Conservation (phyloP, 1,140 invertebrate genomes). For the Parapsyche elsis region DNA sequence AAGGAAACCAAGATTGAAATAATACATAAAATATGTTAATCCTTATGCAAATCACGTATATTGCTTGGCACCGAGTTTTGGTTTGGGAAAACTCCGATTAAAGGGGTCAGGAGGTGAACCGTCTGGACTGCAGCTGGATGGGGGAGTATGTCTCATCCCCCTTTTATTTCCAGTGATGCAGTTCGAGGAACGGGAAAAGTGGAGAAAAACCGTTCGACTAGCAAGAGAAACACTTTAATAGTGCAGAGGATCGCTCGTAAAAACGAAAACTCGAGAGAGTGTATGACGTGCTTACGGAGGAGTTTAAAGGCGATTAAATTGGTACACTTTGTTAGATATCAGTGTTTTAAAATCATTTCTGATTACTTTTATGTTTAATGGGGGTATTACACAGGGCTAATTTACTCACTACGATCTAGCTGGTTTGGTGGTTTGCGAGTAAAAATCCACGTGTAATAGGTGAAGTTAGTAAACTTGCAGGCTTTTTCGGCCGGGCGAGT, state of each 20-base stretch:
- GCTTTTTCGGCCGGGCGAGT: too few relatives aligned
- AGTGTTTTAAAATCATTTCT: too few relatives aligned
- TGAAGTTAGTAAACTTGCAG: too few relatives aligned
- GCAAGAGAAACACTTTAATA: slow-evolving; percentile 1
- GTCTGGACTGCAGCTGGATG: slow-evolving; percentile 19
- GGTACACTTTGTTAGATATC: neutral
- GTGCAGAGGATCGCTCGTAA: slow-evolving; percentile 22
- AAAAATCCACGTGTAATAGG: too few relatives aligned
- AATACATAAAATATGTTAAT: slow-evolving; percentile 26
- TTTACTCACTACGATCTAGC: too few relatives aligned
- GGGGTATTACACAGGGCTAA: too few relatives aligned
- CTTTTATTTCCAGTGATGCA: too few relatives aligned
- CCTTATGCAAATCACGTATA: slow-evolving; percentile 43
- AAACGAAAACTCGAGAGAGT: slow-evolving; percentile 8
- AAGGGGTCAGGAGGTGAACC: slow-evolving; percentile 16
- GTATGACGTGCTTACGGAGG: neutral
- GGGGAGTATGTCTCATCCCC: too few relatives aligned
- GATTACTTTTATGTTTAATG: too few relatives aligned
- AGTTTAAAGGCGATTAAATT: neutral
- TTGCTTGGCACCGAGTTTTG: slow-evolving; percentile 32
- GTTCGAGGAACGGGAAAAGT: neutral
- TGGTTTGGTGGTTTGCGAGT: too few relatives aligned
- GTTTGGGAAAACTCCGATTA: slow-evolving; percentile 21
- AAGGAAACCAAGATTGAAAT: neutral
- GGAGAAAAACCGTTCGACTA: neutral